phyloP scores from a whole-genome alignment of 2,888 invertebrate species.

The Epinotia bilunana region DNA sequence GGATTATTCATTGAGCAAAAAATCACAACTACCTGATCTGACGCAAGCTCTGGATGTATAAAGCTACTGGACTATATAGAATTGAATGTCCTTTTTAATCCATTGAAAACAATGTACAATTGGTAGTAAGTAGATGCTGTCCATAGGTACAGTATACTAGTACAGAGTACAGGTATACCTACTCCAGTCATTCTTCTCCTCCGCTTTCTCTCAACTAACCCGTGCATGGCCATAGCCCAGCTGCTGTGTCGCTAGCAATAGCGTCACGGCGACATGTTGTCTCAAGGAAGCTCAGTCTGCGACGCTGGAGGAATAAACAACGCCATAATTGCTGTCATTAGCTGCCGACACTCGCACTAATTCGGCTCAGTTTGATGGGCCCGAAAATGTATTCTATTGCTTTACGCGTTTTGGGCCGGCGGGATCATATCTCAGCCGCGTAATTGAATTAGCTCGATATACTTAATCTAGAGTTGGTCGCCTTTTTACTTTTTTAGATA shows the following conservation, averaged over 20 bases:
- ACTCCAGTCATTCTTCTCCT: too few species aligned
- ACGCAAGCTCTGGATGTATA: too few species aligned
- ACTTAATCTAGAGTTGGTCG: constrained; percentile 14
- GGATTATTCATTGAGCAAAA: too few species aligned
- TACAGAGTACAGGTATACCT: too few species aligned
- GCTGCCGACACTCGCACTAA: constrained; percentile 62
- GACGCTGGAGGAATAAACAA: constrained; percentile 59
- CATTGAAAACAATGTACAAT: too few species aligned
- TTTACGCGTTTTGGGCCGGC: constrained; percentile 47
- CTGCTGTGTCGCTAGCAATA: too few species aligned
- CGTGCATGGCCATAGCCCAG: neutral
- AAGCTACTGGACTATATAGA: too few species aligned
- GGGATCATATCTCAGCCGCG: constrained; percentile 28
- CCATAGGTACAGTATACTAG: too few species aligned
- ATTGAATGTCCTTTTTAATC: too few species aligned
- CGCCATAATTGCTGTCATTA: constrained; percentile 67
- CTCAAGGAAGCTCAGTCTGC: constrained; percentile 16
- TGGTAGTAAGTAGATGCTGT: too few species aligned
- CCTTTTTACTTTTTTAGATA: neutral
- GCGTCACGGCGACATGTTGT: constrained; percentile 22
- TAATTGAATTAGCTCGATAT: constrained; percentile 33
- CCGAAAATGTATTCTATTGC: constrained; percentile 70
- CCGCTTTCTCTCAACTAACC: neutral
- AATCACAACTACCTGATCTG: too few species aligned
- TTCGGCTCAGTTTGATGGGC: constrained; percentile 65